phyloP scores from a whole-genome alignment of 2,113 vertebrate genomes.

The Melospiza melodia region DNA sequence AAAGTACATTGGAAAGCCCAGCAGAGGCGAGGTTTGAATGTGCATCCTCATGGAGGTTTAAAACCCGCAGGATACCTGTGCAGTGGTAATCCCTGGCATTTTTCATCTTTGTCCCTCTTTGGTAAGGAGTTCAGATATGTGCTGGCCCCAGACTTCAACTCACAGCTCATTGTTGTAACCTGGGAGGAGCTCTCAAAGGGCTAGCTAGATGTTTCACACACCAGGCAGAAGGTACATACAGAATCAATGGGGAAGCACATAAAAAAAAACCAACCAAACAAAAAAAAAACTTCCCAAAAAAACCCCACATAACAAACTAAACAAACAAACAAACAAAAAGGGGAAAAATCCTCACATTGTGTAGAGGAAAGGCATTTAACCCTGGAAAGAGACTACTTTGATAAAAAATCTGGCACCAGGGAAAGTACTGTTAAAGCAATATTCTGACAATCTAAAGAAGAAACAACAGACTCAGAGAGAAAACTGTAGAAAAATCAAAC shows the following conservation, averaged over 20 bases:
- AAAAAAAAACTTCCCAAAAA: too few species aligned
- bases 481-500: neutral
- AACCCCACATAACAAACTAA: neutral
- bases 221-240: neutral
- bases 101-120: rapidly evolving
- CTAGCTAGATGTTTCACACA: neutral
- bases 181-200: neutral
- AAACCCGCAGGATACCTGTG: neutral
- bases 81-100: rapidly evolving
- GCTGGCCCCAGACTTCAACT: neutral
- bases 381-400: neutral
- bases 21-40: neutral
- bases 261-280: too few species aligned
- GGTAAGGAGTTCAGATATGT: rapidly evolving
- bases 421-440: neutral
- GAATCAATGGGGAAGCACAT: neutral
- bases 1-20: neutral
- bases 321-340: neutral
- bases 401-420: neutral
- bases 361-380: neutral
- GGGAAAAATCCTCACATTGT: too few species aligned
- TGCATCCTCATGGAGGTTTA: neutral
- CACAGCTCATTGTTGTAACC: neutral
- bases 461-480: neutral
- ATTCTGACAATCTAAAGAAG: neutral